Conservation (phyloP, 2,888 invertebrate genomes). For the Mellilla xanthometata region DNA sequence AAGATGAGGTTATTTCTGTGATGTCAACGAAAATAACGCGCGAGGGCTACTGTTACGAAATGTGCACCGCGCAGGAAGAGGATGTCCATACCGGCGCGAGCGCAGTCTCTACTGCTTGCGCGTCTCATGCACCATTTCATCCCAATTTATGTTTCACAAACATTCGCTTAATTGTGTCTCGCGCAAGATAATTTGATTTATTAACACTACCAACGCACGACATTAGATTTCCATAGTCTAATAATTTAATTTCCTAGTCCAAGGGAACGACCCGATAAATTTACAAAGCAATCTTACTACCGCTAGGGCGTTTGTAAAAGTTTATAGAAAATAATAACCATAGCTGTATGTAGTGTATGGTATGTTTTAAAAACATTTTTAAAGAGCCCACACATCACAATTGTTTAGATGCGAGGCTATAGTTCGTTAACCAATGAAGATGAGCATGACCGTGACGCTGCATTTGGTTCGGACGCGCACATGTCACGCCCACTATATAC, state of each 20-base stretch:
- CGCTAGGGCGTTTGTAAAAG: conserved; percentile 2
- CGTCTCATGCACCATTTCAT: conserved; percentile 40
- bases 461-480: conserved; percentile 37
- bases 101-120: conserved; percentile 32
- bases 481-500: conserved; percentile 39
- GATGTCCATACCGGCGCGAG: conserved; percentile 53
- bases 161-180: conserved; percentile 14
- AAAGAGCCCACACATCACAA: conserved; percentile 35
- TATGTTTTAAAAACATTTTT: conserved; percentile 23
- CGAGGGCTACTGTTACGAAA: conserved; percentile 73
- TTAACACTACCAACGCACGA: background rate
- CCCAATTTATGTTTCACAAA: conserved; percentile 23
- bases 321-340: conserved; percentile 4
- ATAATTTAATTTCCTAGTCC: conserved; percentile 5
- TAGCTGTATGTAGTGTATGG: conserved; percentile 4
- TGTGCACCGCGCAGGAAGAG: conserved; percentile 70
- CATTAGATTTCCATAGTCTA: background rate
- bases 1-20: conserved; percentile 77
- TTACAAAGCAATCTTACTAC: background rate
- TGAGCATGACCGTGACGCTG: conserved; percentile 58
- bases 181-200: conserved; percentile 16
- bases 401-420: conserved; percentile 36
- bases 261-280: background rate
- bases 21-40: conserved; percentile 79
- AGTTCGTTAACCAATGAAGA: conserved; percentile 66